Base-by-base conservation (phyloP, 2,797 vertebrate species). In the Chaetophractus vellerosus region DNA sequence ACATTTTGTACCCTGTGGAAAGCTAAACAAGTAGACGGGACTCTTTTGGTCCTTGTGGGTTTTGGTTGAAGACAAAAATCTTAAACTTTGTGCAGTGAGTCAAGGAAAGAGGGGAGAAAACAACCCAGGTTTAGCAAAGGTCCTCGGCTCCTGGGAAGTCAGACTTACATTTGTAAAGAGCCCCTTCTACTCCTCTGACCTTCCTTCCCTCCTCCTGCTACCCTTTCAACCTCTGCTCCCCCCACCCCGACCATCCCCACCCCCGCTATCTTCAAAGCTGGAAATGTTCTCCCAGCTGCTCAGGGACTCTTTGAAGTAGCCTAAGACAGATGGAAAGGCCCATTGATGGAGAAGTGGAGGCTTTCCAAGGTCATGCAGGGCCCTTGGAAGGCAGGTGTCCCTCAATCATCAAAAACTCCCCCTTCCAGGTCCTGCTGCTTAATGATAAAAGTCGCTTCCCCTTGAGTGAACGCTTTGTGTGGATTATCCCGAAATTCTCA, bases 311-410 rank as follows among this genome's bases (percentile, higher is more conserved):
- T 81, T 91, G 76, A 96, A 93, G 66, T 78, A 72, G 50, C 36
- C n/a, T 69, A 81, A 91, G 63, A 92, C 63, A 94, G 48, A 86
- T 84, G 85, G 82, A 52, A 91, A 95, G 10, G 38, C 63, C 95
- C 81, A 83, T 6, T 81, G n/a, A 82, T 79, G 55, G 38, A 86
- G 41, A 21, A 16, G 11, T 63, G 48, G 48, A 76, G 41, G 33
- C 18, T 85, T 88, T 52, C 84, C n/a, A 2, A 71, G 75, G 85
- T 83, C 74, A 90, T 1, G 1, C 38, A 82, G 26, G 31, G 74
- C 6, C 21, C 75, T 76, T 50, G 52, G 15, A 74, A 90, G 28
- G 38, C 52, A 86, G 9, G 31, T 59, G n/a, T 71, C 55, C 36
- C 41, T 63, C 48, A 72, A 33, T 10, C 52, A 66, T 45, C 24